Percentiles rank a stretch among this genome's conserved stretches.
phyloP scores from a whole-genome alignment of 2,888 invertebrate genomes.

The Apodemia mormo region DNA sequence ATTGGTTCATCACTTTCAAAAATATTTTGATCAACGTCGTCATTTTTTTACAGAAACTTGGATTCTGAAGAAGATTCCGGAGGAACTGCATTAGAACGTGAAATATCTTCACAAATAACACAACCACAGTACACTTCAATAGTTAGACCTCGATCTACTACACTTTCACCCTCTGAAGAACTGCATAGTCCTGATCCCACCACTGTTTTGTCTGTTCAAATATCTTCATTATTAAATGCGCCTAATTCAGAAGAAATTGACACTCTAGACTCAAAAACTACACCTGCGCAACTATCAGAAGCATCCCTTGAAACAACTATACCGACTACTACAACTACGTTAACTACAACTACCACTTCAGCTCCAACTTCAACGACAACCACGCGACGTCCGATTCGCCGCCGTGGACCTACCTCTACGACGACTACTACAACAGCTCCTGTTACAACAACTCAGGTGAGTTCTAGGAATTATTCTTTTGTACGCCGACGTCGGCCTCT shows the following conservation, averaged over 20 bases:
- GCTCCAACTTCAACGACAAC: slow-evolving; percentile 45
- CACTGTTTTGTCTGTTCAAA: slow-evolving; percentile 69
- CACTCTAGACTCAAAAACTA: slow-evolving; percentile 47
- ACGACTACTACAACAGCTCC: slow-evolving; percentile 48
- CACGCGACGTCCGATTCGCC: slow-evolving; percentile 52
- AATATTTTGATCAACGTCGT: not conserved
- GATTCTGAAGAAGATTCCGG: slow-evolving; percentile 54
- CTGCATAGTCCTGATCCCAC: slow-evolving; percentile 60
- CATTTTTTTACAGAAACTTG: slow-evolving; percentile 53
- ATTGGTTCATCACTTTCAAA: not conserved
- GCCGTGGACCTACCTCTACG: slow-evolving; percentile 51
- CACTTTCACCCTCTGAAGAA: slow-evolving; percentile 48
- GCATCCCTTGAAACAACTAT: slow-evolving; percentile 46
- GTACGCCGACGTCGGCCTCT: slow-evolving; percentile 68
- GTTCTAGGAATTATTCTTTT: slow-evolving; percentile 78
- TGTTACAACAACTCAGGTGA: slow-evolving; percentile 74
- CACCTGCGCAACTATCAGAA: slow-evolving; percentile 48
- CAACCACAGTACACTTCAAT: slow-evolving; percentile 71
- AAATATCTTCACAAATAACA: slow-evolving; percentile 60
- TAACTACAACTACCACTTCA: slow-evolving; percentile 47
- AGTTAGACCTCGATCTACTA: slow-evolving; percentile 60
- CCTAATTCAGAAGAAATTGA: slow-evolving; percentile 52
- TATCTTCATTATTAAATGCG: slow-evolving; percentile 69
- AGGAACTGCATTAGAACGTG: slow-evolving; percentile 66
- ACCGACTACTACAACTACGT: slow-evolving; percentile 49